Evolutionary conservation across 1,140 invertebrate species (phyloP).

Genomic region (Temnothorax nylanderi): DNA sequence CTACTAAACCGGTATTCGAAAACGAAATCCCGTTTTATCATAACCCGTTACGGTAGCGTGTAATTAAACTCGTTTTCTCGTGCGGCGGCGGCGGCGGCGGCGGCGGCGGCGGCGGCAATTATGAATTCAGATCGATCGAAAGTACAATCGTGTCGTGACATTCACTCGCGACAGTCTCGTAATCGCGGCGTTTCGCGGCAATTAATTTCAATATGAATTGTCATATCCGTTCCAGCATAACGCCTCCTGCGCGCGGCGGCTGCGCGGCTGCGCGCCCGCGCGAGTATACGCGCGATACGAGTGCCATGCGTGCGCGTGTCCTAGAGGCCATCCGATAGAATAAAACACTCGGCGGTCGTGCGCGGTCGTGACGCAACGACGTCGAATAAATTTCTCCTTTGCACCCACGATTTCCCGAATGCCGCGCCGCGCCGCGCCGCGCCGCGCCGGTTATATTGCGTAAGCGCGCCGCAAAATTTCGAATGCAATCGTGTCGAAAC

Average conservation of each 20-base stretch:
- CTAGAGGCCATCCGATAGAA: slow-evolving; percentile 12
- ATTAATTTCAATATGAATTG: slow-evolving; percentile 55
- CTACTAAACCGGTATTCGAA: slow-evolving; percentile 52
- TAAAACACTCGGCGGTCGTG: slow-evolving; percentile 2
- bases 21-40: slow-evolving; percentile 65
- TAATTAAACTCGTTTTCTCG: slow-evolving; percentile 60
- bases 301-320: background rate
- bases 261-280: background rate
- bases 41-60: slow-evolving; percentile 56
- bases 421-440: slow-evolving; percentile 24
- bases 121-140: slow-evolving; percentile 63
- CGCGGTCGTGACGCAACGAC: slow-evolving; percentile 22
- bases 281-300: background rate
- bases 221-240: slow-evolving; percentile 14
- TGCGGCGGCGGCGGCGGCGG: background rate
- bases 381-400: slow-evolving; percentile 69
- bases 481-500: slow-evolving; percentile 62
- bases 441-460: slow-evolving; percentile 56
- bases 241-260: background rate
- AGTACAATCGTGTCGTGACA: slow-evolving; percentile 60
- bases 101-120: slow-evolving; percentile 13
- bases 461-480: slow-evolving; percentile 70
- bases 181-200: slow-evolving; percentile 30
- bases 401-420: slow-evolving; percentile 68
- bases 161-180: slow-evolving; percentile 56